Evolutionary conservation across 2,797 vertebrate genomes (phyloP).

Genomic region (Holocentrus rufus): DNA sequence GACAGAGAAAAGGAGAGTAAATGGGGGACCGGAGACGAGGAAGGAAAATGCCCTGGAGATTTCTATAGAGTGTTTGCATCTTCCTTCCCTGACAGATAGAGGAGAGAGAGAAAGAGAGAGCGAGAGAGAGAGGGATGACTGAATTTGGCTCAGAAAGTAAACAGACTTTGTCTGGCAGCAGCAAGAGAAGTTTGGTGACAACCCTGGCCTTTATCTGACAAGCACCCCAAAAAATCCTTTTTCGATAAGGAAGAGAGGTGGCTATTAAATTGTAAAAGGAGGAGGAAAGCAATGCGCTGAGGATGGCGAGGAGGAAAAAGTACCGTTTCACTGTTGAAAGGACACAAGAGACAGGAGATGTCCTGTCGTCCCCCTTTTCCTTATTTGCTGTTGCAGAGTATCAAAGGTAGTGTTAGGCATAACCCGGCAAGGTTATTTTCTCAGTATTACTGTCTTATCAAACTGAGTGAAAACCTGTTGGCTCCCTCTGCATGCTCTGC

Average conservation of each 20-base stretch:
- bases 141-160: slow-evolving; percentile 62
- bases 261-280: slow-evolving; percentile 78
- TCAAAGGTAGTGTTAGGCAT: slow-evolving; percentile 69
- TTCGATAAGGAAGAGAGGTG: slow-evolving; percentile 72
- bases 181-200: slow-evolving; percentile 75
- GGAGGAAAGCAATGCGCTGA: slow-evolving; percentile 56
- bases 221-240: slow-evolving; percentile 62
- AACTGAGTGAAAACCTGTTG: slow-evolving; percentile 72
- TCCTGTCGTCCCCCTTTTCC: slow-evolving; percentile 66
- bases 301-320: slow-evolving; percentile 54
- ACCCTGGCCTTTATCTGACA: slow-evolving; percentile 78
- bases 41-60: slow-evolving; percentile 59
- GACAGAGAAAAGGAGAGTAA: slow-evolving; percentile 62
- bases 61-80: slow-evolving; percentile 60
- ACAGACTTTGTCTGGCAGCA: slow-evolving; percentile 71
- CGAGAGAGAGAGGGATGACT: slow-evolving; percentile 62
- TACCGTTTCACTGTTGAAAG: slow-evolving; percentile 67
- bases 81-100: slow-evolving; percentile 62
- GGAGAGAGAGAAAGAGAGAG: slow-evolving; percentile 57
- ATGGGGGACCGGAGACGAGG: slow-evolving; percentile 52
- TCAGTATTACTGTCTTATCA: slow-evolving; percentile 75
- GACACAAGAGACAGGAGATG: slow-evolving; percentile 67
- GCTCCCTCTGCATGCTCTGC: slow-evolving; percentile 68
- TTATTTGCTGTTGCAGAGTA: slow-evolving; percentile 69
- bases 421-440: slow-evolving; percentile 76